Percentiles rank a stretch among this genome's conserved stretches.
phyloP scores from a whole-genome alignment of 2,797 vertebrate genomes.

The Poecilia wingei region DNA sequence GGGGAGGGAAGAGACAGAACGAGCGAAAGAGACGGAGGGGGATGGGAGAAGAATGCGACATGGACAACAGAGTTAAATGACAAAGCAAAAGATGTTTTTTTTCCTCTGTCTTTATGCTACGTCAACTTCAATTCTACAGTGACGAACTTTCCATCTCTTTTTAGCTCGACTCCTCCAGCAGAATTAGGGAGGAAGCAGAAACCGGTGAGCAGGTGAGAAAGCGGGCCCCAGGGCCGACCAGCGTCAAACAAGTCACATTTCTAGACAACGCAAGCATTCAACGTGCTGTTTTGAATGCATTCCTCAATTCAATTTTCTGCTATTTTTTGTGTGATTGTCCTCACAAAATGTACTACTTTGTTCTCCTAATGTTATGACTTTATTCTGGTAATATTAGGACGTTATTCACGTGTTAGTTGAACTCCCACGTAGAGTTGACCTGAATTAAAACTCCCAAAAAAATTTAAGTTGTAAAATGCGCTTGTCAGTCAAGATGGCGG shows the following conservation, averaged over 20 bases:
- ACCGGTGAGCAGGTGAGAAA: background rate
- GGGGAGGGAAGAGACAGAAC: constrained; percentile 46
- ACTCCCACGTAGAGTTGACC: no score
- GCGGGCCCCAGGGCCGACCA: background rate
- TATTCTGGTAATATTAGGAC: background rate
- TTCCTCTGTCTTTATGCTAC: constrained; percentile 3
- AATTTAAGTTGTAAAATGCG: no score
- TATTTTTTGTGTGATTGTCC: no score
- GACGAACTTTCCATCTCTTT: background rate
- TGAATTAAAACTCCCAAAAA: no score
- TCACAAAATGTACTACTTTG: no score
- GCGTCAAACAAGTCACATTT: background rate
- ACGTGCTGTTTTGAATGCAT: background rate
- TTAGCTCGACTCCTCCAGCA: background rate
- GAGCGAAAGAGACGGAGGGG: constrained; percentile 48
- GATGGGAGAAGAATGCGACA: constrained; percentile 74
- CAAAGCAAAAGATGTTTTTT: constrained; percentile 22
- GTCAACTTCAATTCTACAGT: constrained; percentile 13
- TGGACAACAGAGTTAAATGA: constrained; percentile 20
- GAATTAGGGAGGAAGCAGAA: background rate
- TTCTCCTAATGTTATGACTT: background rate
- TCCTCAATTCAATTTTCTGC: no score
- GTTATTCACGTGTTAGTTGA: no score
- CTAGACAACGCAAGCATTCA: background rate
- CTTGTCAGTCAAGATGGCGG: no score